Conservation (phyloP, 2,113 vertebrate species). For the Myrmophylax atrothorax region DNA sequence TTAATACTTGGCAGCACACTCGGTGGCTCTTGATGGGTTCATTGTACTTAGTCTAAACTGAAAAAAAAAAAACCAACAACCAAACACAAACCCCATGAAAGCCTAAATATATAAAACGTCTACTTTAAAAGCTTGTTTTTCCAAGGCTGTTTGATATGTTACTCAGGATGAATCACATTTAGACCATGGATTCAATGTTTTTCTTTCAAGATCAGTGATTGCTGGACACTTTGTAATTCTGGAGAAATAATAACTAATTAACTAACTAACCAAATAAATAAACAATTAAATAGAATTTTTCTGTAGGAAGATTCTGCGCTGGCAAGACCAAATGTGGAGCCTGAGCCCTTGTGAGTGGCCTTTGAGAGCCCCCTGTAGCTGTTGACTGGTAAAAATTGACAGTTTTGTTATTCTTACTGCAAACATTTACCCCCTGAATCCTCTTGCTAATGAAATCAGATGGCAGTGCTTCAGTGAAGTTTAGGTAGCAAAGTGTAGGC, state of each 20-base stretch:
- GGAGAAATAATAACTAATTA: not conserved
- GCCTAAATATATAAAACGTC: not conserved
- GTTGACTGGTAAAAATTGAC: not conserved
- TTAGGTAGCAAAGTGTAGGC: not conserved
- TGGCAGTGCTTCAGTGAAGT: conserved; percentile 15
- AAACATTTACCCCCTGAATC: conserved; percentile 35
- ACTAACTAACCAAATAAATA: no score
- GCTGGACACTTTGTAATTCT: not conserved
- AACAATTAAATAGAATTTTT: not conserved
- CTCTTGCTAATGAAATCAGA: conserved; percentile 21
- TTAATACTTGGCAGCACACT: not conserved
- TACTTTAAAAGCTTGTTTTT: not conserved
- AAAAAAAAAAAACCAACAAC: not conserved
- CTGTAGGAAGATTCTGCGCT: not conserved
- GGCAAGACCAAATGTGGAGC: not conserved
- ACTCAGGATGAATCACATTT: not conserved
- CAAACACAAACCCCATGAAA: not conserved
- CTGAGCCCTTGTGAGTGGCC: not conserved
- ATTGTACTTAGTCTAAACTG: not conserved
- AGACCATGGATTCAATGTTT: not conserved
- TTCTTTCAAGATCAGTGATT: not conserved
- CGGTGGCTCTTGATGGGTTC: not conserved
- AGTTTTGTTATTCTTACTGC: conserved; percentile 10
- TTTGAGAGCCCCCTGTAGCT: conserved; percentile 34
- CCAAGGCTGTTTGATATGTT: not conserved